A percentile compares a stretch with the other conserved stretches of the same genome.
Evolutionary conservation across 2,888 invertebrate genomes (phyloP).

Genomic region (Tetanocera ferruginea): DNA sequence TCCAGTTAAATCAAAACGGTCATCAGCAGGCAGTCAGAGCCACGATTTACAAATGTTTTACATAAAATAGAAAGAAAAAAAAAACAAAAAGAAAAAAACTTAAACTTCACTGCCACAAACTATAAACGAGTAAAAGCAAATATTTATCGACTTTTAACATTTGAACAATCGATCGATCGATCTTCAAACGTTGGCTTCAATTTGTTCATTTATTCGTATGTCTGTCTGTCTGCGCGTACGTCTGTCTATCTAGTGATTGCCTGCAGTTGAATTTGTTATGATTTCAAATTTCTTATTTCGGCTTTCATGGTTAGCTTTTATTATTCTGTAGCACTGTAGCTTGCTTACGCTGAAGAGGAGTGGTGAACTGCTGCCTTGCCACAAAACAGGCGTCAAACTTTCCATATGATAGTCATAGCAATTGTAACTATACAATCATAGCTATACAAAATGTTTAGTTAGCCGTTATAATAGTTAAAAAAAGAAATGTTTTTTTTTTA

Average conservation of each 20-base stretch:
- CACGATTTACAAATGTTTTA: conserved; percentile 4
- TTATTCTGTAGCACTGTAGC: too few relatives aligned
- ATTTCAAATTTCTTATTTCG: conserved; percentile 27
- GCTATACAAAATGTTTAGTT: too few relatives aligned
- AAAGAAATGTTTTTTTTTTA: too few relatives aligned
- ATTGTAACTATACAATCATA: too few relatives aligned
- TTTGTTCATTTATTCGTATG: background rate
- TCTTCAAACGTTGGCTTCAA: background rate
- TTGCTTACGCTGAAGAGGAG: too few relatives aligned
- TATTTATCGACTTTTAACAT: conserved; percentile 39
- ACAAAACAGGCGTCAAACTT: too few relatives aligned
- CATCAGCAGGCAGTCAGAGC: background rate
- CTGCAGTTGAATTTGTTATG: conserved; percentile 35
- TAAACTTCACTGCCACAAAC: too few relatives aligned
- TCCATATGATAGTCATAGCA: too few relatives aligned
- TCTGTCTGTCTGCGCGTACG: background rate
- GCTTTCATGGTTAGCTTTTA: too few relatives aligned
- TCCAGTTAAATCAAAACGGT: conserved; percentile 14
- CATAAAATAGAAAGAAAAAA: background rate
- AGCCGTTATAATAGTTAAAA: too few relatives aligned
- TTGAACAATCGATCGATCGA: conserved; percentile 37
- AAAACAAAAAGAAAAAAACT: background rate
- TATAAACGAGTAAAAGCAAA: conserved; percentile 16
- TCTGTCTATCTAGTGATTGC: background rate
- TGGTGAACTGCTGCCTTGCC: too few relatives aligned